phyloP scores from a whole-genome alignment of 2,888 invertebrate species.

The Priocnemis perturbator region DNA sequence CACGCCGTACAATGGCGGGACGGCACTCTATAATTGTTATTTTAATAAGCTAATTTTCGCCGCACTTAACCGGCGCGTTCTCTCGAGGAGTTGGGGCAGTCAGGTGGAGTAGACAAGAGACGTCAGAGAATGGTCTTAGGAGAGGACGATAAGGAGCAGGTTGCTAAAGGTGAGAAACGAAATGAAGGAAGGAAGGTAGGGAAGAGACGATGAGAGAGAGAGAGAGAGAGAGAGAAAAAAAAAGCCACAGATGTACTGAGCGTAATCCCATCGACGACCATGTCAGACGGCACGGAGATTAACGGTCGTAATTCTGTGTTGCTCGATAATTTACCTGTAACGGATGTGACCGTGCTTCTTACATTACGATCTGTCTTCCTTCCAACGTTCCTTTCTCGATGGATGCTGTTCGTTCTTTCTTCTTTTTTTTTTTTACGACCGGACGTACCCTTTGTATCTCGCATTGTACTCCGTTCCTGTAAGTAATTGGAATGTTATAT shows the following conservation, averaged over 20 bases:
- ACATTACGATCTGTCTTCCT: slow-evolving; percentile 26
- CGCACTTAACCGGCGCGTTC: slow-evolving; percentile 50
- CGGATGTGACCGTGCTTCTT: slow-evolving; percentile 53
- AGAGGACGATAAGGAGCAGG: slow-evolving; percentile 11
- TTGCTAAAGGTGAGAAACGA: slow-evolving; percentile 5
- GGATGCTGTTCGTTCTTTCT: slow-evolving; percentile 23
- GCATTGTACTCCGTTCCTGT: too few relatives aligned
- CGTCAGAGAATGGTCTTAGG: too few relatives aligned
- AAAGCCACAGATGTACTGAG: slow-evolving; percentile 26
- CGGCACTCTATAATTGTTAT: slow-evolving; percentile 68
- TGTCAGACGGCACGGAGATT: slow-evolving; percentile 56
- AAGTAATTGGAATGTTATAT: too few relatives aligned
- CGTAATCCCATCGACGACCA: slow-evolving; percentile 53
- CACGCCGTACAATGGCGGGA: slow-evolving; percentile 63
- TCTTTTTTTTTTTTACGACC: too few relatives aligned
- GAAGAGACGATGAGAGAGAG: slow-evolving; percentile 12
- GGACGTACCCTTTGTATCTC: too few relatives aligned
- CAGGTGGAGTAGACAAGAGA: slow-evolving; percentile 21
- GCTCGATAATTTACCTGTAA: slow-evolving; percentile 52
- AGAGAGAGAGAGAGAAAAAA: slow-evolving; percentile 20
- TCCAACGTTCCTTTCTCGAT: slow-evolving; percentile 29
- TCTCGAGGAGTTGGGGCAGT: slow-evolving; percentile 23
- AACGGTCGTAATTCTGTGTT: slow-evolving; percentile 59
- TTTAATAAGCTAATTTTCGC: slow-evolving; percentile 71
- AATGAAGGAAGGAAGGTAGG: slow-evolving; percentile 18